Evolutionary conservation across 1,140 invertebrate genomes (phyloP), one percentile per base, ranked within the genome.

Genomic region (Heterodera carotae): DNA sequence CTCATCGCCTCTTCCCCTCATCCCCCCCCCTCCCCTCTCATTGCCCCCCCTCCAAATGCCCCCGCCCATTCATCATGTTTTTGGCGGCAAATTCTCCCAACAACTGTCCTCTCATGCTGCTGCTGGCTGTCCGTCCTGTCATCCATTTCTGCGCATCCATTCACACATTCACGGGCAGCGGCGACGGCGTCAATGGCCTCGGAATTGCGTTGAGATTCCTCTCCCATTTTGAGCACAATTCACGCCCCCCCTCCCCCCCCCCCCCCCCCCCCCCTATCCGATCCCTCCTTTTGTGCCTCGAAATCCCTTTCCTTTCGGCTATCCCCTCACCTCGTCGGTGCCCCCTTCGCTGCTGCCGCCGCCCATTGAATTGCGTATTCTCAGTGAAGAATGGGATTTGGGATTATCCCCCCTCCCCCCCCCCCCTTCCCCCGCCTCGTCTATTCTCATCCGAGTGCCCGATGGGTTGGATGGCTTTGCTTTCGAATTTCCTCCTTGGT

Each of bases 291-390:
- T 10, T 10, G 10, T n/a, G 62, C 62, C 27, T 22, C 27, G n/a
- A 10, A 66, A 29, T 66, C 62, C 10, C 7, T 4, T 29, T 22
- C 62, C 62, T 66, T 15, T 18, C 62, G n/a, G 5, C 27, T 64
- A 29, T 25, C 27, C 53, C 34, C 53, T n/a, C 71, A 12, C 34
- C 53, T n/a, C 71, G 12, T 36, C 27, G n/a, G n/a, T n/a, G n/a
- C 33, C 27, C 36, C 39, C 34, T 29, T 7, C 62, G 7, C 62
- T 3, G 3, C 25, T 31, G 8, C 18, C 15, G 25, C 59, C 33
- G 18, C 27, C 71, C n/a, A 25, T 29, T 33, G 43, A 27, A n/a
- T 29, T 74, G 48, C 53, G 36, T 59, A 56, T 31, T 74, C 27
- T 27, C 48, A 22, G 0, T 29, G 33, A 18, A 34, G 56, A 25